These are phyloP conservation scores for Nasonia oneida DNA, from an alignment of 2,888 invertebrate genomes.

Conservation along the genomic window DNA sequence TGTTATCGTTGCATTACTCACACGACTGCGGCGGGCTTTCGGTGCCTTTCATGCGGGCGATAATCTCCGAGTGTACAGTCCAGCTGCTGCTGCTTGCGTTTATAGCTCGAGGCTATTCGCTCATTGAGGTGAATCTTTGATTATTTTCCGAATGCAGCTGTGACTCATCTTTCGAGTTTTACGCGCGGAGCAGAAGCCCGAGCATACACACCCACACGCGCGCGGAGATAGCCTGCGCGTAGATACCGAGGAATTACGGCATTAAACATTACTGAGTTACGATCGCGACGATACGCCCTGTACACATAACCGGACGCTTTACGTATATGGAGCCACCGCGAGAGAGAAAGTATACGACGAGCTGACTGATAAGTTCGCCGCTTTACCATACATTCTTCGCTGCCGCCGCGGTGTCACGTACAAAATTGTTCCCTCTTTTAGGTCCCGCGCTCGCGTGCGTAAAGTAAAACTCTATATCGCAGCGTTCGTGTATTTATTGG, in stretches of 20 bases:
- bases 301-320: constrained; percentile 3
- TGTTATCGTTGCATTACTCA: neutral
- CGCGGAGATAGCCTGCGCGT: no score
- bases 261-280: constrained; percentile 22
- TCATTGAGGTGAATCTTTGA: constrained; percentile 19
- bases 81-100: neutral
- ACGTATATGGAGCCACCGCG: neutral
- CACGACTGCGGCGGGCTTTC: neutral
- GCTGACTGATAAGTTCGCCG: neutral
- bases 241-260: constrained; percentile 34
- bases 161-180: neutral
- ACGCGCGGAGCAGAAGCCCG: neutral
- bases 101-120: neutral
- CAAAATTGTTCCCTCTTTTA: neutral
- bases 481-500: neutral
- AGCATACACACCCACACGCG: neutral
- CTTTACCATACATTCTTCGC: neutral
- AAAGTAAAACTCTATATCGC: neutral
- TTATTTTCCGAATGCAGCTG: constrained; percentile 8
- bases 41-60: neutral
- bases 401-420: no score
- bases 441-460: neutral
- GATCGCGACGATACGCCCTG: constrained; percentile 5
- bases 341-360: neutral
- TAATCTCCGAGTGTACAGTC: neutral